Conservation (phyloP, 2,113 vertebrate genomes). For the Nothocercus julius region DNA sequence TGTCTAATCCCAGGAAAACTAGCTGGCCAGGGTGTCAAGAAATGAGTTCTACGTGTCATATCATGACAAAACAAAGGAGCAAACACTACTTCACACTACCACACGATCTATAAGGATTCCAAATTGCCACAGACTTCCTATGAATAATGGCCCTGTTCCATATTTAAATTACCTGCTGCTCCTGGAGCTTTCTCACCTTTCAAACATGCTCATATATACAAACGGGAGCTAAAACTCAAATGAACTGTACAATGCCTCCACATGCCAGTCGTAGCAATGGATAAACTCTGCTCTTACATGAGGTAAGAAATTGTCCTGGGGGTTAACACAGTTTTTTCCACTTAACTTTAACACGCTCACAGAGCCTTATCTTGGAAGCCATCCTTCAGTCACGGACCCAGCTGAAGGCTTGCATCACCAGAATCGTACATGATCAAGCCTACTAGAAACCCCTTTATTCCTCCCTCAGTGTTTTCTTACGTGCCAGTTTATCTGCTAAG, state of each 20-base stretch:
- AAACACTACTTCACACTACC: background rate
- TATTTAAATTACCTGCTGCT: background rate
- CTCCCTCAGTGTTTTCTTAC: background rate
- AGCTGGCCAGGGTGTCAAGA: background rate
- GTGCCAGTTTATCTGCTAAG: conserved; percentile 21
- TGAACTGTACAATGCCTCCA: background rate
- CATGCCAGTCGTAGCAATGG: background rate
- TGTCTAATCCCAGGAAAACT: background rate
- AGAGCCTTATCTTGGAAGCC: background rate
- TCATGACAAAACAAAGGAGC: background rate
- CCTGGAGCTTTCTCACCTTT: background rate
- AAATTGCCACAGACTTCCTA: background rate
- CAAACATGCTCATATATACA: background rate
- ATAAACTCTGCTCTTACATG: background rate
- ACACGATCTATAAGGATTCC: background rate
- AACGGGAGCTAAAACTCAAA: background rate
- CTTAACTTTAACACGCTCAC: background rate
- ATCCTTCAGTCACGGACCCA: background rate
- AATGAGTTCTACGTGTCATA: background rate
- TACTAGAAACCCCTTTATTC: background rate
- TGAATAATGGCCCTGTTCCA: background rate
- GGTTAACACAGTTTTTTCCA: conserved; percentile 41
- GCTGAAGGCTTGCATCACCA: background rate
- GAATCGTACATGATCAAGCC: background rate
- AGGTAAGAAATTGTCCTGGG: background rate